These are phyloP conservation scores for Numenius phaeopus DNA, from an alignment of 2,797 vertebrate species.

Conservation along the genomic window DNA sequence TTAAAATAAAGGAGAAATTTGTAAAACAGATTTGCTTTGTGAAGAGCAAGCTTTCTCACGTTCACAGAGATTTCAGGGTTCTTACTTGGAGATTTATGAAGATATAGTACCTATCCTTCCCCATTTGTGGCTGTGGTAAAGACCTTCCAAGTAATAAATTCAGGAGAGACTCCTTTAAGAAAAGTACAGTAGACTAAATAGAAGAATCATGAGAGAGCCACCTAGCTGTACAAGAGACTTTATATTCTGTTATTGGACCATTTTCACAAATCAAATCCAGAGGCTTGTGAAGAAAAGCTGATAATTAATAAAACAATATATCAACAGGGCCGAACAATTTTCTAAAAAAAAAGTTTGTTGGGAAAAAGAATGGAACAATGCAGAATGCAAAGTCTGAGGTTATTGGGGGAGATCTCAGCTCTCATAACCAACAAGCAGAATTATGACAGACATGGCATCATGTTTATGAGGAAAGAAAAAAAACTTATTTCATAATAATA, in stretches of 20 bases:
- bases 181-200: neutral
- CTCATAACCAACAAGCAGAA: neutral
- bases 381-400: neutral
- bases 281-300: neutral
- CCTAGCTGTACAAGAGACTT: neutral
- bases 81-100: neutral
- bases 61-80: neutral
- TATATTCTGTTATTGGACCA: neutral
- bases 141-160: neutral
- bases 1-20: neutral
- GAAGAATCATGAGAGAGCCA: neutral
- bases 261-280: neutral
- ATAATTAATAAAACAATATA: neutral
- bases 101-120: neutral
- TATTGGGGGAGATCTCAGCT: neutral
- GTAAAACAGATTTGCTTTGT: neutral
- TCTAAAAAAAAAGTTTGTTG: neutral
- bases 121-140: neutral
- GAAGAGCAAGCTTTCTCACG: neutral
- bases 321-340: neutral
- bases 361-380: neutral
- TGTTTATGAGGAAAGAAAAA: neutral
- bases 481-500: neutral
- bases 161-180: neutral
- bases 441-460: neutral